Evolutionary conservation across 2,888 invertebrate species (phyloP).

Genomic region (Chydorus sphaericus): DNA sequence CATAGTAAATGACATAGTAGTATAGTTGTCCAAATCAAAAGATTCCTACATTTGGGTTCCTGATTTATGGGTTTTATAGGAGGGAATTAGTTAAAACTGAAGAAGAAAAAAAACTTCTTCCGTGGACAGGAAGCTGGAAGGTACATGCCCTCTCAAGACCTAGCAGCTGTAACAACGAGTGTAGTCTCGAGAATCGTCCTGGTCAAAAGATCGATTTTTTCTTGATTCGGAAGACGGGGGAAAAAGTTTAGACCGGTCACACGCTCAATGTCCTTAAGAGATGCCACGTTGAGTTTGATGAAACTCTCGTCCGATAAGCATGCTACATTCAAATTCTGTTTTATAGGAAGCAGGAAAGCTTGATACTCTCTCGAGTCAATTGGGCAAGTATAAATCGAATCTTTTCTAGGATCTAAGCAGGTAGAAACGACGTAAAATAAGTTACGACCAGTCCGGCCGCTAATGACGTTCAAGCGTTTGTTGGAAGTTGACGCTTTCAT

Average conservation of each 20-base stretch:
- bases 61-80: too few species aligned
- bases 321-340: not conserved
- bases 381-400: not conserved
- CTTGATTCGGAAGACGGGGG: not conserved
- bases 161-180: not conserved
- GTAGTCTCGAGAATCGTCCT: constrained; percentile 5
- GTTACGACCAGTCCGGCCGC: not conserved
- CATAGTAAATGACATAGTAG: too few species aligned
- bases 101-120: too few species aligned
- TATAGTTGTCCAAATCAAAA: too few species aligned
- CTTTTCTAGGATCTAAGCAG: constrained; percentile 2
- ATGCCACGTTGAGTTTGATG: constrained; percentile 1
- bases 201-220: not conserved
- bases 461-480: constrained; percentile 1
- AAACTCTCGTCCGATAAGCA: constrained; percentile 2
- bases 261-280: constrained; percentile 2
- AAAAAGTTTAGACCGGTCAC: constrained; percentile 1
- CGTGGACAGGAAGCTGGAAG: too few species aligned
- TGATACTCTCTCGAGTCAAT: not conserved
- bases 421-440: constrained; percentile 3
- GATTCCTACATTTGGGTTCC: too few species aligned
- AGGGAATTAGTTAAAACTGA: too few species aligned
- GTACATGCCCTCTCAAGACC: too few species aligned
- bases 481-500: not conserved
- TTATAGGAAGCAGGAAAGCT: constrained; percentile 1